A percentile compares a stretch with the other conserved stretches of the same genome.
These are phyloP conservation scores for Crotophaga sulcirostris DNA, from an alignment of 2,113 vertebrate genomes.

Conservation along the genomic window DNA sequence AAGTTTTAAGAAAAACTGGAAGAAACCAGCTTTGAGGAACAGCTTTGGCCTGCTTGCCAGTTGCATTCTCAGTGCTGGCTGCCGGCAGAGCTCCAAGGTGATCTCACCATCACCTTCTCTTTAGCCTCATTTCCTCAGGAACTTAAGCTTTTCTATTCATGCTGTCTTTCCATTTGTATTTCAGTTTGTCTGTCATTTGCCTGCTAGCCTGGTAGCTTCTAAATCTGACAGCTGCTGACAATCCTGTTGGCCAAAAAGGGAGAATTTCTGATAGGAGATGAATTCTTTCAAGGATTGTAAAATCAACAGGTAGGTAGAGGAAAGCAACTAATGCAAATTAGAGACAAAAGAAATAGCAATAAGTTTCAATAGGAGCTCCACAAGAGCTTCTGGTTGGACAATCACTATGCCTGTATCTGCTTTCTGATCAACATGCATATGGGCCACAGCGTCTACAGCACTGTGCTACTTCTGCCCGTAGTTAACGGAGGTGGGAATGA, in stretches of 20 bases:
- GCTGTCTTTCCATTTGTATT: neutral
- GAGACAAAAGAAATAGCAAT: neutral
- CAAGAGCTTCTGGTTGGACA: neutral
- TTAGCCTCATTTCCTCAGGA: neutral
- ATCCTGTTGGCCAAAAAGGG: neutral
- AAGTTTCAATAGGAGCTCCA: neutral
- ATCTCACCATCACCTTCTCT: neutral
- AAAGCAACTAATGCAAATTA: neutral
- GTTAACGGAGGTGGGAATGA: neutral
- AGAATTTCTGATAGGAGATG: neutral
- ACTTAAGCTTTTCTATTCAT: neutral
- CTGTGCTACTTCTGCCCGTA: neutral
- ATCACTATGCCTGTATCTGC: neutral
- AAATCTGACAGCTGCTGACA: neutral
- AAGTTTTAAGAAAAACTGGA: neutral
- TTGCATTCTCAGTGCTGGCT: neutral
- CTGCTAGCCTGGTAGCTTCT: neutral
- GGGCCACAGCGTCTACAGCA: neutral
- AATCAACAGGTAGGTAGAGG: neutral
- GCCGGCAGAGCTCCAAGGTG: neutral
- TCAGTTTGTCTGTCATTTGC: neutral
- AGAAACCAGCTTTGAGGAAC: neutral
- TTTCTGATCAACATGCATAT: neutral
- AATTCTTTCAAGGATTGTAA: neutral
- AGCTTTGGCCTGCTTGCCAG: neutral